Evolutionary conservation across 1,140 invertebrate genomes (phyloP).

Genomic region (Pseudomyrmex gracilis): DNA sequence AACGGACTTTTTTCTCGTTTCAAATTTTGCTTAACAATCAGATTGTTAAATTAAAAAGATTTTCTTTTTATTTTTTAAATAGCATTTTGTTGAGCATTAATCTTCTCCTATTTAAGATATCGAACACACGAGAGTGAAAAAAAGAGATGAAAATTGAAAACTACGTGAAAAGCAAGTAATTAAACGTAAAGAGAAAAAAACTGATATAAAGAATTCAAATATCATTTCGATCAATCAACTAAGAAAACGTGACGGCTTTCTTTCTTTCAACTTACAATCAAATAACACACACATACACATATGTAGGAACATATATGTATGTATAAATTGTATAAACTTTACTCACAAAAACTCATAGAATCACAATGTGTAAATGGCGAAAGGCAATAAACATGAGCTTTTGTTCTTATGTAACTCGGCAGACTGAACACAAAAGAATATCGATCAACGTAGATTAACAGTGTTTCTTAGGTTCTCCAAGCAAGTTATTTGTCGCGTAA

Average conservation of each 20-base stretch:
- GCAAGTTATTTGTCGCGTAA: background rate
- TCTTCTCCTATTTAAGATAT: constrained; percentile 5
- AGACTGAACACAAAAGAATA: background rate
- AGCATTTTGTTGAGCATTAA: no score
- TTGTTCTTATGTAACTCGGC: background rate
- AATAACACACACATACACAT: background rate
- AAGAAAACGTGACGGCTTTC: background rate
- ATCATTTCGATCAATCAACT: constrained; percentile 26
- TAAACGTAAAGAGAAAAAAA: constrained; percentile 1
- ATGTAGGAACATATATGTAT: background rate
- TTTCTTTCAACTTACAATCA: constrained; percentile 21
- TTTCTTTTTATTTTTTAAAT: background rate
- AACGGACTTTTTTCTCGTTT: background rate
- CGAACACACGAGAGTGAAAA: background rate
- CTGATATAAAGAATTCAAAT: constrained; percentile 20
- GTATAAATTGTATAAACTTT: background rate
- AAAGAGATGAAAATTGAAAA: background rate
- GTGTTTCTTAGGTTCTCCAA: background rate
- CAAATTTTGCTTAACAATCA: background rate
- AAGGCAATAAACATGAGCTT: background rate
- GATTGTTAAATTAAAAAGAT: constrained; percentile 3
- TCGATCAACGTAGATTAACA: background rate
- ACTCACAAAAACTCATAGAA: background rate
- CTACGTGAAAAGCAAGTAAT: constrained; percentile 47
- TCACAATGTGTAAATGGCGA: constrained; percentile 18